A percentile compares a stretch with the other conserved stretches of the same genome.
Evolutionary conservation across 2,113 vertebrate species (phyloP).

Genomic region (Oreochromis niloticus): DNA sequence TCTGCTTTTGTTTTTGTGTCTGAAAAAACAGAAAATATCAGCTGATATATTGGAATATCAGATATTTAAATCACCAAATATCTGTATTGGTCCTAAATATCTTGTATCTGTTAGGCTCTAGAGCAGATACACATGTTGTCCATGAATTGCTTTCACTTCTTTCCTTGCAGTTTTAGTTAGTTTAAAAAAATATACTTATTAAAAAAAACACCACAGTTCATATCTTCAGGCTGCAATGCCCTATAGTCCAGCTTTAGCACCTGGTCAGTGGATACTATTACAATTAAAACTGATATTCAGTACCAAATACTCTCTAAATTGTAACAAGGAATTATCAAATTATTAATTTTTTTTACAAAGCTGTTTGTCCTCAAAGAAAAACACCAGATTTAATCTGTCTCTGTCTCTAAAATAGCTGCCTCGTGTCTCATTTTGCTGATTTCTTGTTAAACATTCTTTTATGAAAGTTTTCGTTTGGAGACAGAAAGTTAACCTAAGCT

Average conservation of each 20-base stretch:
- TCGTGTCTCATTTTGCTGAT: not conserved
- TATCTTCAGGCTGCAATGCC: not conserved
- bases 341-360: not conserved
- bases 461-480: slow-evolving; percentile 10
- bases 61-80: not conserved
- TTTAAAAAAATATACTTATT: not conserved
- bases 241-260: not conserved
- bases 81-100: not conserved
- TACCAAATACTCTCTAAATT: not conserved
- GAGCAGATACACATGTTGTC: not conserved
- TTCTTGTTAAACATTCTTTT: not conserved
- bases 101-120: not conserved
- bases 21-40: not conserved
- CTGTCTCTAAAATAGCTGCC: not conserved
- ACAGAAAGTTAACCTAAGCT: slow-evolving; percentile 7
- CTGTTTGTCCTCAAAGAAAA: not conserved
- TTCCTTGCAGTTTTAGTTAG: not conserved
- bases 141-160: not conserved
- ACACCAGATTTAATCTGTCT: not conserved
- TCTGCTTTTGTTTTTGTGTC: not conserved
- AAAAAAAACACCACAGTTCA: not conserved
- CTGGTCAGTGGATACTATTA: not conserved
- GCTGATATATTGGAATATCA: not conserved
- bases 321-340: not conserved
- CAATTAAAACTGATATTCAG: not conserved